A percentile compares a stretch with the other conserved stretches of the same genome.
These are phyloP conservation scores for Peromyscus melanophrys DNA, from an alignment of 2,797 vertebrate genomes.

Conservation along the genomic window DNA sequence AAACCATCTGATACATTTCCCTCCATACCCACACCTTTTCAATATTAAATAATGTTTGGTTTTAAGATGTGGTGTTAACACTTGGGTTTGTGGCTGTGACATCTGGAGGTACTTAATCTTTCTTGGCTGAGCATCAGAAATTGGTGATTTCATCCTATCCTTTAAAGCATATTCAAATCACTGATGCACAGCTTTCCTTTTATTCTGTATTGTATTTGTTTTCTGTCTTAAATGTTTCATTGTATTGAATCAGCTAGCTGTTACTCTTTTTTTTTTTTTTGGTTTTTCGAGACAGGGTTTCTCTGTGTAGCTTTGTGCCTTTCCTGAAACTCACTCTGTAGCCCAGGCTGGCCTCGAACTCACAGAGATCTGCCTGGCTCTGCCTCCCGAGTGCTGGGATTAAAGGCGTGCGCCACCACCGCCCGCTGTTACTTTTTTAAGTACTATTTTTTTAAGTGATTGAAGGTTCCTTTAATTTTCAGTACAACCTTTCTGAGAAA, in stretches of 20 bases:
- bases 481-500: background rate
- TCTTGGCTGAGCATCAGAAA: conserved; percentile 37
- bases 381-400: too few species aligned
- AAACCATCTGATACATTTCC: background rate
- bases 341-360: too few species aligned
- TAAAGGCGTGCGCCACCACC: too few species aligned
- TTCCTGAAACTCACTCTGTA: too few species aligned
- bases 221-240: conserved; percentile 49
- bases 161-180: conserved; percentile 67
- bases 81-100: conserved; percentile 43
- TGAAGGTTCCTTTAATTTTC: conserved; percentile 21
- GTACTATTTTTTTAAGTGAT: conserved; percentile 7
- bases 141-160: conserved; percentile 64
- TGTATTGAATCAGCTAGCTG: background rate
- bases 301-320: too few species aligned
- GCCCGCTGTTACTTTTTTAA: background rate
- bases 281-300: too few species aligned
- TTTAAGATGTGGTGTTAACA: conserved; percentile 52
- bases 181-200: conserved; percentile 16
- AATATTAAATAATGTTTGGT: conserved; percentile 1
- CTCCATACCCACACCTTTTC: background rate
- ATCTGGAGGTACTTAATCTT: conserved; percentile 68
- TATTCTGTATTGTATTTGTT: conserved; percentile 23
- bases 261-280: background rate
- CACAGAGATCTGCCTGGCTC: too few species aligned